A percentile compares a stretch with the other conserved stretches of the same genome.
Conservation (phyloP, 2,888 invertebrate genomes). For the Brenthis hecate region DNA sequence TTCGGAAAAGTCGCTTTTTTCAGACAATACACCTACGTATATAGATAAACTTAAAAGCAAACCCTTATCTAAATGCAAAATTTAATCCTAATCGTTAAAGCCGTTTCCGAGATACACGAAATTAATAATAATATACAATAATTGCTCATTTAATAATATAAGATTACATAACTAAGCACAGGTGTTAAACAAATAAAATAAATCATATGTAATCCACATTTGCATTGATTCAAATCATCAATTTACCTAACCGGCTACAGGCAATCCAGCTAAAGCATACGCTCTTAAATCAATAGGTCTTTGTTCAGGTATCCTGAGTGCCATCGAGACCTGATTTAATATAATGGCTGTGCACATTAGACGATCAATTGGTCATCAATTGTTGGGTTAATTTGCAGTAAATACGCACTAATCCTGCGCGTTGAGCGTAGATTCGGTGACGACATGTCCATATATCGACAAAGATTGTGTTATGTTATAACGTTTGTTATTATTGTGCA, state of each 20-base stretch:
- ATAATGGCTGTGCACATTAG: constrained; percentile 63
- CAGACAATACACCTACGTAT: too few species aligned
- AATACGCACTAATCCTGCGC: constrained; percentile 65
- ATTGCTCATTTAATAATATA: not conserved
- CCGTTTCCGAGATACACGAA: too few species aligned
- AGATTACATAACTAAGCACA: constrained; percentile 13
- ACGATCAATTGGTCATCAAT: constrained; percentile 77
- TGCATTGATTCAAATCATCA: constrained; percentile 46
- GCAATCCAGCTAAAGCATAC: constrained; percentile 45
- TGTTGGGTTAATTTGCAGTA: constrained; percentile 75
- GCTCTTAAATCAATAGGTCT: constrained; percentile 75
- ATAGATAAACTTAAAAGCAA: too few species aligned
- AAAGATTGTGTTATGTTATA: constrained; percentile 2
- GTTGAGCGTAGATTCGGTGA: constrained; percentile 53
- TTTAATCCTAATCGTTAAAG: not conserved
- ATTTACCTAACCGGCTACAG: constrained; percentile 56
- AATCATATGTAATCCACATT: constrained; percentile 31
- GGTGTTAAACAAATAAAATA: constrained; percentile 15
- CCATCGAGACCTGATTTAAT: constrained; percentile 69
- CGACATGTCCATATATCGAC: constrained; percentile 20
- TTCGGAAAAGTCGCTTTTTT: too few species aligned
- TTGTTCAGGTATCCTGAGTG: constrained; percentile 68
- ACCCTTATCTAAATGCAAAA: not conserved
- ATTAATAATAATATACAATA: not conserved
- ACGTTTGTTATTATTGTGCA: not conserved